phyloP scores from a whole-genome alignment of 2,113 vertebrate species.

The Paedocypris sp. region DNA sequence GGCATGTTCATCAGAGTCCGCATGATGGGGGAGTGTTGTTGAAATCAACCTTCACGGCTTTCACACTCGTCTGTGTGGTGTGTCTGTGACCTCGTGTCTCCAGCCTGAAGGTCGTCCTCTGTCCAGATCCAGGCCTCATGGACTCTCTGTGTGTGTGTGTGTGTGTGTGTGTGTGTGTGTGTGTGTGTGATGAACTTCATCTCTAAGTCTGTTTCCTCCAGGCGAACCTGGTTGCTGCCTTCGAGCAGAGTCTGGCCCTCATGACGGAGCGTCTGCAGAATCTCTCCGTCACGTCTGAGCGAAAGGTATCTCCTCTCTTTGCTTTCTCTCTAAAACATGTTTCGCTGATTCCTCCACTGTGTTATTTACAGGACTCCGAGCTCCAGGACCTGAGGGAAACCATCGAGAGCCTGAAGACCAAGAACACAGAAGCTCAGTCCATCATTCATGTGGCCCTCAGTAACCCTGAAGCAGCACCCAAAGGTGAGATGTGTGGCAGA shows the following conservation, averaged over 20 bases:
- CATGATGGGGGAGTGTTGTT: too few relatives aligned
- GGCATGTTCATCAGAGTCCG: too few relatives aligned
- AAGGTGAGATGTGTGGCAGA: too few relatives aligned
- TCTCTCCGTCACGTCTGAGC: constrained; percentile 79
- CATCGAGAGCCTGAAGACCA: constrained; percentile 82
- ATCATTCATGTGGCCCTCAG: constrained; percentile 84
- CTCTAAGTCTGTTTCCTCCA: constrained; percentile 40
- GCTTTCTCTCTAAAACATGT: too few relatives aligned
- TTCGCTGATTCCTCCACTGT: too few relatives aligned
- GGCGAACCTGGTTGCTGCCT: constrained; percentile 93
- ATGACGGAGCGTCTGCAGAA: constrained; percentile 92
- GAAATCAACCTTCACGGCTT: background rate
- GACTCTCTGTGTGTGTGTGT: too few relatives aligned
- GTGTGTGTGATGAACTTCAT: background rate
- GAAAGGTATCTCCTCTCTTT: too few relatives aligned
- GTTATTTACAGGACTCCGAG: constrained; percentile 79
- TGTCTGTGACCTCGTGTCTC: constrained; percentile 16
- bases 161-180: constrained; percentile 15
- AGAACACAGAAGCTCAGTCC: constrained; percentile 86
- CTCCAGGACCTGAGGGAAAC: constrained; percentile 83
- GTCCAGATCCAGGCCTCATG: constrained; percentile 24
- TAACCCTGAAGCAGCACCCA: constrained; percentile 70
- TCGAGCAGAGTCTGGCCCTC: constrained; percentile 90
- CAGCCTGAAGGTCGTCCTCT: constrained; percentile 17
- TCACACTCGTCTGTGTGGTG: background rate